Evolutionary conservation across 2,113 vertebrate species (phyloP).

Genomic region (Caloenas nicobarica): DNA sequence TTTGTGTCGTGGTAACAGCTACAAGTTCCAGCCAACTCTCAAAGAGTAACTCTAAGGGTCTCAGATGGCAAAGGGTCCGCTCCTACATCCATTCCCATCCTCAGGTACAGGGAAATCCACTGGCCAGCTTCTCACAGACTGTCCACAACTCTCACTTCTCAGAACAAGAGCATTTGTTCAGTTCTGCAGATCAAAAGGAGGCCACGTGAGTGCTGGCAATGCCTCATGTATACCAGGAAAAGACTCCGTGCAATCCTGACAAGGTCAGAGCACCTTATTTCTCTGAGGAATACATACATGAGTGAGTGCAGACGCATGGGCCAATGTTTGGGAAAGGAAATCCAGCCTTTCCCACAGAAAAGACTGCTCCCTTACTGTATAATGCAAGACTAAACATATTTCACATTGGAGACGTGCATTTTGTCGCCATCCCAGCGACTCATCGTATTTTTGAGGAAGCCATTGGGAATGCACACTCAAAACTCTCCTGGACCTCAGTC

Average conservation of each 20-base stretch:
- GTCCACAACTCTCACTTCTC: neutral
- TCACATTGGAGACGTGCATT: neutral
- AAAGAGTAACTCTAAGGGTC: neutral
- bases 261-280: neutral
- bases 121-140: fast-evolving
- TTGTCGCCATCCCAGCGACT: neutral
- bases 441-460: neutral
- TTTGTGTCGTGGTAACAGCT: neutral
- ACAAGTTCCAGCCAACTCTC: neutral
- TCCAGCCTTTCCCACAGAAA: neutral
- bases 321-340: neutral
- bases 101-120: neutral
- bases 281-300: neutral
- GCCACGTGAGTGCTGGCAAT: neutral
- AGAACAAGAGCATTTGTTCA: neutral
- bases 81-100: neutral
- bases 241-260: neutral
- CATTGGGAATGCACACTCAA: neutral
- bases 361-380: neutral
- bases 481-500: neutral
- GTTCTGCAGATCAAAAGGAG: neutral
- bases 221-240: neutral
- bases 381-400: neutral
- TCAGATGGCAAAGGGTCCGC: fast-evolving
- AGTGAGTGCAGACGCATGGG: neutral